Percentiles rank a stretch among this genome's conserved stretches.
These are phyloP conservation scores for Mesorhabditis belari DNA, from an alignment of 2,888 invertebrate genomes.

Conservation along the genomic window DNA sequence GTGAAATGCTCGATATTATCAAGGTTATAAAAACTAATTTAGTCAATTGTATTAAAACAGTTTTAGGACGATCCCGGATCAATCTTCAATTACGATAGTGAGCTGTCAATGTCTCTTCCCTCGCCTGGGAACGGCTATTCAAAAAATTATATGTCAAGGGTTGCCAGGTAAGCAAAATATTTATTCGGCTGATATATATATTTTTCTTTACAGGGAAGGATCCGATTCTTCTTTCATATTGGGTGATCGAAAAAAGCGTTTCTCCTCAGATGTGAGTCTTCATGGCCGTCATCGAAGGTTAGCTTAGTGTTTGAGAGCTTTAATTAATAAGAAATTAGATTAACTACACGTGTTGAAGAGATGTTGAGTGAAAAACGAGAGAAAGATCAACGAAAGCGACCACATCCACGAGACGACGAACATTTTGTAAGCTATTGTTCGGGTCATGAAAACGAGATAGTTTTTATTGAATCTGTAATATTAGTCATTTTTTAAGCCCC, in stretches of 20 bases:
- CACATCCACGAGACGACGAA: not conserved
- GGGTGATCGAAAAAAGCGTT: not conserved
- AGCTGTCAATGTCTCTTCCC: not conserved
- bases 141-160: not conserved
- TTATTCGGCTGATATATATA: not conserved
- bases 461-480: too few relatives aligned
- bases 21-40: too few relatives aligned
- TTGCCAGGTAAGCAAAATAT: not conserved
- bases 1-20: not conserved
- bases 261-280: not conserved
- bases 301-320: not conserved
- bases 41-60: too few relatives aligned
- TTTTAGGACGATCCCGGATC: too few relatives aligned
- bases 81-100: not conserved
- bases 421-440: too few relatives aligned
- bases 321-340: not conserved
- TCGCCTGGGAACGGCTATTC: not conserved
- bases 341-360: not conserved
- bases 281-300: not conserved
- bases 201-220: not conserved
- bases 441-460: too few relatives aligned
- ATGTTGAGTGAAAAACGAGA: not conserved
- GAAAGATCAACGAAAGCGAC: not conserved
- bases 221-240: not conserved
- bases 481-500: not conserved